Evolutionary conservation across 2,888 invertebrate species (phyloP).

Genomic region (Harpagoxenus sublaevis): DNA sequence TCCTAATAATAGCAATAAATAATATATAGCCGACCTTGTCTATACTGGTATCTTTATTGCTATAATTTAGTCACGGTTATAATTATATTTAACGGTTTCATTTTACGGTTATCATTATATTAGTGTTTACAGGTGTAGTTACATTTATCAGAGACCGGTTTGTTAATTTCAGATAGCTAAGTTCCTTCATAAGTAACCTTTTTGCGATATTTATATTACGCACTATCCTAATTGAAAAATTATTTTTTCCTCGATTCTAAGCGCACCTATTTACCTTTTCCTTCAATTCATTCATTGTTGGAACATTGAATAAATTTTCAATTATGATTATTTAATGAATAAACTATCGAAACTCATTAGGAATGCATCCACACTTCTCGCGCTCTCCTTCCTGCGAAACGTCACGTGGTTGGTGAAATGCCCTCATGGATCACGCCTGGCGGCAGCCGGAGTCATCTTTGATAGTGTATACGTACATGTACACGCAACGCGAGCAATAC

Average conservation of each 20-base stretch:
- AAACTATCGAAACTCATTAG: neutral
- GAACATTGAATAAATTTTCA: neutral
- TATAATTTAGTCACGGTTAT: constrained; percentile 1
- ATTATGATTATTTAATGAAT: neutral
- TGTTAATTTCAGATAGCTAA: neutral
- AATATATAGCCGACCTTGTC: neutral
- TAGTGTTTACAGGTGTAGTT: neutral
- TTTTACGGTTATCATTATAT: neutral
- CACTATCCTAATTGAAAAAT: neutral
- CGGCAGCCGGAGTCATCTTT: constrained; percentile 52
- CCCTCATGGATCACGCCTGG: constrained; percentile 66
- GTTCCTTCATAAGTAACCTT: neutral
- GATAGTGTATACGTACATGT: constrained; percentile 36
- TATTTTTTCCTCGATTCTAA: neutral
- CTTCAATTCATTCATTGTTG: neutral
- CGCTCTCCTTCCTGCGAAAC: constrained; percentile 28
- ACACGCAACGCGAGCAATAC: constrained; percentile 76
- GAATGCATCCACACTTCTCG: constrained; percentile 8
- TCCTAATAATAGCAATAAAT: constrained; percentile 2
- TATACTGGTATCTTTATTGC: neutral
- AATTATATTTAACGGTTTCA: constrained; percentile 10
- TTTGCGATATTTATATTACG: neutral
- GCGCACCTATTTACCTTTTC: neutral
- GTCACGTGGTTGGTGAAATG: constrained; percentile 53
- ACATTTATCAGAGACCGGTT: constrained; percentile 7